phyloP scores from a whole-genome alignment of 1,140 invertebrate species.

The Heliconius nattereri region DNA sequence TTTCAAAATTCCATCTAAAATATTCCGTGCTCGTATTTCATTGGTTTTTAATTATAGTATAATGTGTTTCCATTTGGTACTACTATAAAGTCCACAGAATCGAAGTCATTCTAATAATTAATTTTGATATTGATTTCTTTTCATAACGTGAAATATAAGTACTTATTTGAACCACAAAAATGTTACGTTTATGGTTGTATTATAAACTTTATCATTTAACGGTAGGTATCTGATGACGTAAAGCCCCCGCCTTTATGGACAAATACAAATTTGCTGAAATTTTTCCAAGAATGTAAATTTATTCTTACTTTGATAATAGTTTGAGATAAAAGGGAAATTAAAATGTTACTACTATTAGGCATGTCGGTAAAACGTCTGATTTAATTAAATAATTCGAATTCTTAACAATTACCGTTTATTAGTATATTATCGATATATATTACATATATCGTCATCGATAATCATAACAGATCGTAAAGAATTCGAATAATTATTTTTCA shows the following conservation, averaged over 20 bases:
- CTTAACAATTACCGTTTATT: too few species aligned
- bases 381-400: too few species aligned
- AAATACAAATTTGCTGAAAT: not conserved
- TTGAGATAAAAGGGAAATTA: too few species aligned
- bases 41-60: not conserved
- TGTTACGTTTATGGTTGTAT: not conserved
- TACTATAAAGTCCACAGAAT: not conserved
- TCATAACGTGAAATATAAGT: not conserved
- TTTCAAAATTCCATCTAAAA: not conserved
- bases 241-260: not conserved
- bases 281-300: not conserved
- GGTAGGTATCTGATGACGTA: constrained; percentile 6
- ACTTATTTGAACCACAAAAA: not conserved
- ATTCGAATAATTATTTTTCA: too few species aligned
- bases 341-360: too few species aligned
- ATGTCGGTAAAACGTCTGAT: too few species aligned
- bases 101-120: not conserved
- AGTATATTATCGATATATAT: too few species aligned
- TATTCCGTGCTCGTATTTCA: not conserved
- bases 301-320: not conserved
- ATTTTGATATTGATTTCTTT: not conserved
- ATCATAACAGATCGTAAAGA: too few species aligned
- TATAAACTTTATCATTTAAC: not conserved
- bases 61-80: not conserved
- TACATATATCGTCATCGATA: too few species aligned